Base-by-base conservation (phyloP, 2,113 vertebrate species). In the Rhea americana region DNA sequence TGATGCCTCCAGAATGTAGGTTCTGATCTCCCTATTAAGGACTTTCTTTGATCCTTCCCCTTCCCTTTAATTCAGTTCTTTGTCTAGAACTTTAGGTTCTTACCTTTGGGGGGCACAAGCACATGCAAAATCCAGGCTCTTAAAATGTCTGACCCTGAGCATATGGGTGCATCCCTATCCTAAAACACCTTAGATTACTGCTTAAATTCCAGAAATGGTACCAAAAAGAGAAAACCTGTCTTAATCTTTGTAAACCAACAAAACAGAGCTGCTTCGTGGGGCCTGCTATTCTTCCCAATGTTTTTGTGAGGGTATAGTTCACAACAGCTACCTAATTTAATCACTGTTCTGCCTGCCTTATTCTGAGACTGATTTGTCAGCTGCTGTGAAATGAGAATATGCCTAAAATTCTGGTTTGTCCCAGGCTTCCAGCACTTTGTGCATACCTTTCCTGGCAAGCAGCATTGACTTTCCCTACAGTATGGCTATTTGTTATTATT, bases 401-500 rank as follows among this genome's bases (percentile, higher is more conserved):
- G 39, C 22, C 48, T 50, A 51, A 85, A 91, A 93, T 41, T 24
- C 72, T 13, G 0, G 21, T 71, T 35, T 74, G 47, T 85, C 39
- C 65, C 71, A 84, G 58, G 53, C 68, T 70, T 25, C 63, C 37
- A 90, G 61, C 71, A 41, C 62, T 84, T 48, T 19, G 45, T 43
- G 63, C 67, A 67, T 75, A 95, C 91, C 91, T 94, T 94, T 93
- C 81, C 74, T 92, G 74, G 81, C 88, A 95, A 93, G 90, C 59
- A 85, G 83, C 59, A 63, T 3, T 73, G 74, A 85, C 90, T 78
- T 87, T 93, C 71, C 58, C 73, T 86, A 39, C 55, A 66, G 59
- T 30, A 59, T 63, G 74, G 90, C 83, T 93, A 85, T 82, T 96
- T 95, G 79, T 86, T 96, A 77, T 90, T 95, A 88, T 93, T 94